phyloP scores from a whole-genome alignment of 2,113 vertebrate species.

The Thermophis baileyi region DNA sequence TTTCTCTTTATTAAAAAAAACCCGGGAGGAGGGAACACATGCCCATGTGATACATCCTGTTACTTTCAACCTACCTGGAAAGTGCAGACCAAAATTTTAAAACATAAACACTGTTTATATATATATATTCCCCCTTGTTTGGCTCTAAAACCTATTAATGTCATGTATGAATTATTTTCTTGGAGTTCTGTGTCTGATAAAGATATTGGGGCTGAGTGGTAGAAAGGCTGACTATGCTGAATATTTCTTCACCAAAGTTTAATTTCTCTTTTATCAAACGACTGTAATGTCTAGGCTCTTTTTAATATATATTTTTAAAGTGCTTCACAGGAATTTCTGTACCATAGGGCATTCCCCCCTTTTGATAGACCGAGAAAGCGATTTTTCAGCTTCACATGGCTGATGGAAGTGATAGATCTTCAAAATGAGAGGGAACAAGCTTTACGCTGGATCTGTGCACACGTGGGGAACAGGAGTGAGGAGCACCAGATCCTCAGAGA shows the following conservation, averaged over 20 bases:
- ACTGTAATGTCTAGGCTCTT: not conserved
- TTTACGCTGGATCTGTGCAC: not conserved
- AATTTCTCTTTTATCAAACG: slow-evolving; percentile 18
- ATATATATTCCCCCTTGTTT: slow-evolving; percentile 29
- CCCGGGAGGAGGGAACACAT: rapidly evolving
- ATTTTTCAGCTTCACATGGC: not conserved
- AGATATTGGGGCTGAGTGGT: slow-evolving; percentile 37
- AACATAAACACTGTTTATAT: slow-evolving; percentile 33
- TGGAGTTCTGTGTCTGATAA: slow-evolving; percentile 46
- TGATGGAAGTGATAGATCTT: not conserved
- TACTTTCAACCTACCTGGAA: slow-evolving; percentile 24
- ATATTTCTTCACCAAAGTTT: slow-evolving; percentile 24
- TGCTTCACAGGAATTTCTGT: not conserved
- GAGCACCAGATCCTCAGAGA: not conserved
- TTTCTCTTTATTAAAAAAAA: not conserved
- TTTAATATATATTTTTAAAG: not conserved
- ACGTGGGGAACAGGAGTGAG: not conserved
- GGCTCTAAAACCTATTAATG: slow-evolving; percentile 53
- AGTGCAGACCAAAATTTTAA: slow-evolving; percentile 48
- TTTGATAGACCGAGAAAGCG: not conserved
- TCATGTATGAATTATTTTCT: slow-evolving; percentile 28
- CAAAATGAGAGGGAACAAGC: not conserved
- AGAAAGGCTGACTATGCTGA: slow-evolving; percentile 40
- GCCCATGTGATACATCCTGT: not conserved
- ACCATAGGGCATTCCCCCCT: not conserved